phyloP scores from a whole-genome alignment of 2,113 vertebrate genomes.

The Pomatostomus ruficeps region DNA sequence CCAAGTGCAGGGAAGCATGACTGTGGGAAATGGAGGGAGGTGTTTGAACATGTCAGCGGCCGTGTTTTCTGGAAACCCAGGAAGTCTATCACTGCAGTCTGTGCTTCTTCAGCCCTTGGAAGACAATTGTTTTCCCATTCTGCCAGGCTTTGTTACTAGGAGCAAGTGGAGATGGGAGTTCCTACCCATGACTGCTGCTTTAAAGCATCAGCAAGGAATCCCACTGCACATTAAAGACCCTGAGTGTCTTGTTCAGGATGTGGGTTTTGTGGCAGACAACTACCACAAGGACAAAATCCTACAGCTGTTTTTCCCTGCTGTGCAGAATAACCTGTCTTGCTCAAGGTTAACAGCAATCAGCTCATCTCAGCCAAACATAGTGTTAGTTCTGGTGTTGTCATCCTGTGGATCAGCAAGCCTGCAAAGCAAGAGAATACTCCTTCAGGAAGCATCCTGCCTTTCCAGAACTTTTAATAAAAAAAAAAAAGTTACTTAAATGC shows the following conservation, averaged over 20 bases:
- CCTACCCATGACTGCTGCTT: neutral
- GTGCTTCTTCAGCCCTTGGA: neutral
- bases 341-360: neutral
- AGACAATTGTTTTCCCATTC: neutral
- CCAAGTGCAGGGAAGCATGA: neutral
- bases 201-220: neutral
- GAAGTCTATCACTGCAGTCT: neutral
- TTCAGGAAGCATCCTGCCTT: neutral
- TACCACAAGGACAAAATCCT: neutral
- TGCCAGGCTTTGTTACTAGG: neutral
- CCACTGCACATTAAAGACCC: neutral
- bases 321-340: neutral
- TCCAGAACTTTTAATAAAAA: neutral
- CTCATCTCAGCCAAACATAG: neutral
- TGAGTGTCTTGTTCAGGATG: neutral
- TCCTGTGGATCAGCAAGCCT: neutral
- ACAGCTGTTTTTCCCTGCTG: neutral
- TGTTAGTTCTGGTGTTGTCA: neutral
- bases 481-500: neutral
- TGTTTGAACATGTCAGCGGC: neutral
- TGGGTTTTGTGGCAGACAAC: neutral
- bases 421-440: neutral
- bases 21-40: neutral
- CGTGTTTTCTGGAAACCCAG: accelerated
- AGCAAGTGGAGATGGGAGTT: neutral